A percentile compares a stretch with the other conserved stretches of the same genome.
Conservation (phyloP, 2,888 invertebrate species). For the Conistra vaccinii region DNA sequence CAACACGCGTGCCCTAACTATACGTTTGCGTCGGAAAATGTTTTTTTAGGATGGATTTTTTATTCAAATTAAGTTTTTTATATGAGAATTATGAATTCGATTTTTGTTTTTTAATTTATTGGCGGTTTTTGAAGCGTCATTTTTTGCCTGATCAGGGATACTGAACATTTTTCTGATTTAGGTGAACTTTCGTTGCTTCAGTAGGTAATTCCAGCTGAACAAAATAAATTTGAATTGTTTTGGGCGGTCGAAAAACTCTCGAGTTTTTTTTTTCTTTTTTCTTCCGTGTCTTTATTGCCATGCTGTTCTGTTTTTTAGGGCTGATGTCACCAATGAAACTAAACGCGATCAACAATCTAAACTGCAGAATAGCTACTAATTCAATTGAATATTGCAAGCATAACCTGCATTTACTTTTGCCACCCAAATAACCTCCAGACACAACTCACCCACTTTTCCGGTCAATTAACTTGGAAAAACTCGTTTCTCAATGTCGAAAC, state of each 20-base stretch:
- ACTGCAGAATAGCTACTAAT: too few species aligned
- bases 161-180: not conserved
- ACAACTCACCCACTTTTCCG: slow-evolving; percentile 30
- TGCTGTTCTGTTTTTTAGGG: too few species aligned
- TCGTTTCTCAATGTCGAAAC: slow-evolving; percentile 40
- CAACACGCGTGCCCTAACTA: slow-evolving; percentile 31
- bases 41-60: slow-evolving; percentile 28
- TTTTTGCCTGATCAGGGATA: not conserved
- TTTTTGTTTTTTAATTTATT: not conserved
- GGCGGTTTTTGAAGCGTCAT: not conserved
- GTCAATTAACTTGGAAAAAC: slow-evolving; percentile 52
- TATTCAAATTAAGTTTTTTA: not conserved
- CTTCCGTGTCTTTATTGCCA: too few species aligned
- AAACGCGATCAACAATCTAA: too few species aligned
- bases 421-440: slow-evolving; percentile 32
- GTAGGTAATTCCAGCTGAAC: not conserved
- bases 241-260: too few species aligned
- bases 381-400: not conserved
- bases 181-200: too few species aligned
- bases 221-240: not conserved
- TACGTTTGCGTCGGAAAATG: slow-evolving; percentile 12
- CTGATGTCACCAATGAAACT: too few species aligned
- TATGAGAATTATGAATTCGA: not conserved
- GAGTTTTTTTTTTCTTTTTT: too few species aligned
- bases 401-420: not conserved